Percentiles rank a stretch among this genome's conserved stretches.
Conservation (phyloP, 2,888 invertebrate genomes). For the Macrosoma leucophasiata region DNA sequence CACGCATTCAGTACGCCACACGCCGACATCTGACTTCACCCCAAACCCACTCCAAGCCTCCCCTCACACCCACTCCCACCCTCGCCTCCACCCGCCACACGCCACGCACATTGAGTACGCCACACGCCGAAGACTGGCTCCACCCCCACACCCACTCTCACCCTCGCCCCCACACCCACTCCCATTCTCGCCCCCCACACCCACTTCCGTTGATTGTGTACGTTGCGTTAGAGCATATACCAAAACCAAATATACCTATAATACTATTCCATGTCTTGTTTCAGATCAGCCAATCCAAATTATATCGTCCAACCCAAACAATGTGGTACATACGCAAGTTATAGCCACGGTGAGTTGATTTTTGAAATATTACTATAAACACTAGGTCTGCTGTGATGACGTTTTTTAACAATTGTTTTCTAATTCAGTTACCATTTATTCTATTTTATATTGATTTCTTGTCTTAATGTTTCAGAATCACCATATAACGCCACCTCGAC, state of each 20-base stretch:
- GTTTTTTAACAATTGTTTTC: too few relatives aligned
- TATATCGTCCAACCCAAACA: conserved; percentile 61
- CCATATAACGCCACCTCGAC: conserved; percentile 66
- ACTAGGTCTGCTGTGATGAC: too few relatives aligned
- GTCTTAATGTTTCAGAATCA: conserved; percentile 48
- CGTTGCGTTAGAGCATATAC: too few relatives aligned
- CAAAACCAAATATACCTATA: too few relatives aligned
- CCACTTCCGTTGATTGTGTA: too few relatives aligned
- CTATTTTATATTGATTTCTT: too few relatives aligned
- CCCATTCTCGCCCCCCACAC: too few relatives aligned
- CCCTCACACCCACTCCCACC: conserved; percentile 7
- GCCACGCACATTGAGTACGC: too few relatives aligned
- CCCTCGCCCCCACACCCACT: too few relatives aligned
- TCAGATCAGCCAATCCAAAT: conserved; percentile 68
- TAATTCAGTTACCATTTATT: too few relatives aligned
- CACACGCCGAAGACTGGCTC: background rate
- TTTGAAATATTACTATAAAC: too few relatives aligned
- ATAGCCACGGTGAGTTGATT: conserved; percentile 59
- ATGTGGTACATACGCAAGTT: conserved; percentile 67
- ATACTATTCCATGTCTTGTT: conserved; percentile 22
- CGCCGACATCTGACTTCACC: conserved; percentile 32
- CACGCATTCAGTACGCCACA: conserved; percentile 5
- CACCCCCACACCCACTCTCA: conserved; percentile 2
- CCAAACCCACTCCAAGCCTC: conserved; percentile 32
- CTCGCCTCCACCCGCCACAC: too few relatives aligned